Evolutionary conservation across 2,888 invertebrate species (phyloP), one percentile per base, ranked within the genome.

Genomic region (Polyploca ridens): DNA sequence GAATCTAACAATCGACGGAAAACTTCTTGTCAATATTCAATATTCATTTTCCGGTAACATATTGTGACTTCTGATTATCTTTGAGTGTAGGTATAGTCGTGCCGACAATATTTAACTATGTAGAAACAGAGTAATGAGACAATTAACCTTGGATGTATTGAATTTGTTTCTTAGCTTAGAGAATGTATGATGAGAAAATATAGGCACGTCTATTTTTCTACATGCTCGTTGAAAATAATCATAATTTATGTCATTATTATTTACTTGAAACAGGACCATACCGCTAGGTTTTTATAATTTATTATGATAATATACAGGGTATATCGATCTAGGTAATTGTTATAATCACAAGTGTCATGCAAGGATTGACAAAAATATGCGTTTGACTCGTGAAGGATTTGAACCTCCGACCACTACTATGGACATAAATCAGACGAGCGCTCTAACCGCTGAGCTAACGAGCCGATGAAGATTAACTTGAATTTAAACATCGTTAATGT

Each of bases 371-470:
- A n/a, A n/a, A n/a, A n/a, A n/a, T n/a, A n/a, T n/a, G n/a, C n/a
- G n/a, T n/a, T n/a, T 58, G 61, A 66, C 64, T 66, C 66, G 64
- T 64, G 66, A 62, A 59, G 66, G 66, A 66, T 62, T 64, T 59
- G 66, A 66, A 64, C 66, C 66, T 58, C 62, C 66, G 66, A 66
- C 66, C 66, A 62, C 66, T 63, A 58, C 66, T 63, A 19, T 58
- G 54, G 62, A 63, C n/a, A 14, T 54, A 54, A 11, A 16, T 62
- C 58, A 59, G 49, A 62, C 35, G 66, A 62, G 66, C 33, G 62
- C 63, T 66, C 66, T 66, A 49, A 66, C 66, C 66, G 27, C 62
- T 64, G 66, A 66, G 63, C 66, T 66, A 66, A 66, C 64, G 66
- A 66, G 64, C 63, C 66, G 33, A 33, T 10, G 33, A 62, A 54